Conservation (phyloP, 2,113 vertebrate species). For the Pteruthius melanotis region DNA sequence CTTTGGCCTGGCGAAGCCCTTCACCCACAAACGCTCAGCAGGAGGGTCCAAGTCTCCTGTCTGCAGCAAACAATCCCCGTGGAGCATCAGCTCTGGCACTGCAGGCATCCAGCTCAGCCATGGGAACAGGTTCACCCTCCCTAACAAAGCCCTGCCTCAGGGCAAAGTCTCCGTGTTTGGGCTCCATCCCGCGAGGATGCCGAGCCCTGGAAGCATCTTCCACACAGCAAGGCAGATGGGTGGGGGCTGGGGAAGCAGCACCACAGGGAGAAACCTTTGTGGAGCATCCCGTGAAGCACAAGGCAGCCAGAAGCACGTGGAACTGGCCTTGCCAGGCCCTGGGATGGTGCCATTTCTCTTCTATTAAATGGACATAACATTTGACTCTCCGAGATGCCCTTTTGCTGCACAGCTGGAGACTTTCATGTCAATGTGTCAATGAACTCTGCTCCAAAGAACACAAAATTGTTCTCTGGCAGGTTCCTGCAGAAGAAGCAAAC, state of each 20-base stretch:
- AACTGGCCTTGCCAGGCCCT: neutral
- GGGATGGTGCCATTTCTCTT: neutral
- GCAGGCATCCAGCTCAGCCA: neutral
- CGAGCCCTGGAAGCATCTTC: neutral
- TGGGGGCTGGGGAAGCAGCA: neutral
- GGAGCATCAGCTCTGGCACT: neutral
- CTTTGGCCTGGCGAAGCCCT: constrained; percentile 26
- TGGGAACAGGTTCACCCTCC: neutral
- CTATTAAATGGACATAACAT: neutral
- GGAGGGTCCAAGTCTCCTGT: neutral
- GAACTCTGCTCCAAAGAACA: neutral
- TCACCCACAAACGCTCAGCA: neutral
- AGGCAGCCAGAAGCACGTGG: neutral
- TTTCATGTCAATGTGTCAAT: neutral
- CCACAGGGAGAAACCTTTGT: neutral
- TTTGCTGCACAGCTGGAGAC: neutral
- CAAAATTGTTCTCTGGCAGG: neutral
- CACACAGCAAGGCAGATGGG: neutral
- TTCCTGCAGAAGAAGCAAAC: neutral
- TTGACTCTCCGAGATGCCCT: neutral
- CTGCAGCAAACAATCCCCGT: neutral
- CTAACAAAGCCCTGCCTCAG: neutral
- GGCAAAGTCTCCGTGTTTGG: rapidly evolving
- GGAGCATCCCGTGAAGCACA: neutral
- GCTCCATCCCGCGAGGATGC: neutral